Evolutionary conservation across 2,888 invertebrate genomes (phyloP), one percentile per base, ranked within the genome.

Genomic region (Plutella xylostella): DNA sequence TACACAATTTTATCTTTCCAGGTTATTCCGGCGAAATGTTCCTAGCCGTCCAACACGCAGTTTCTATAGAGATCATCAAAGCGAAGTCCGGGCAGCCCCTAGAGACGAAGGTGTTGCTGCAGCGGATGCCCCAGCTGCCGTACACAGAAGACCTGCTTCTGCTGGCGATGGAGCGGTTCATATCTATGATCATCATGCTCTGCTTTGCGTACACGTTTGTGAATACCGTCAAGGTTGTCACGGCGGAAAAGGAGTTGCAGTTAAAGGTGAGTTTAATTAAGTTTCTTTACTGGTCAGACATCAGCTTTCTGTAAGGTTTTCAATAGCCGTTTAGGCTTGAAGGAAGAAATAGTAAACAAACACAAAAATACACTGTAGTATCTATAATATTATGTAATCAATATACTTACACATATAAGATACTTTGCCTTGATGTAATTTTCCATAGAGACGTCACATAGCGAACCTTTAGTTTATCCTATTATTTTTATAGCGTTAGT

Each of bases 171-270:
- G 87, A 90, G 60, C 74, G 85, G 42, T 89, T 91, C 58, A 86
- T 95, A 51, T 91, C 94, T 0, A 83, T 94, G 60, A 89, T 96
- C 40, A 85, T 96, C 25, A 87, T 94, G 82, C 76, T 95, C 37
- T 92, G 93, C 63, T 95, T 93, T 62, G 89, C 92, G 4, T 93
- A 94, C 64, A 89, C 92, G 0, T 91, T 91, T 54, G 90, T 93
- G 15, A 92, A 91, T 60, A 92, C 91, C 19, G 90, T 92, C 4
- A 90, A 91, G 71, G 88, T 87, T 37, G 87, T 93, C 18, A 90
- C 91, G 0, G 85, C 88, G 21, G 93, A 93, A 63, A 93, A 93
- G 63, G 93, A 93, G 63, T 85, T 88, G 54, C 89, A 90, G 60
- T 70, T 92, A 19, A 92, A 92, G 86, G 92, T 90, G 68, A 18